A percentile compares a stretch with the other conserved stretches of the same genome.
These are phyloP conservation scores for Tinea trinotella DNA, from an alignment of 2,888 invertebrate species.

Conservation along the genomic window DNA sequence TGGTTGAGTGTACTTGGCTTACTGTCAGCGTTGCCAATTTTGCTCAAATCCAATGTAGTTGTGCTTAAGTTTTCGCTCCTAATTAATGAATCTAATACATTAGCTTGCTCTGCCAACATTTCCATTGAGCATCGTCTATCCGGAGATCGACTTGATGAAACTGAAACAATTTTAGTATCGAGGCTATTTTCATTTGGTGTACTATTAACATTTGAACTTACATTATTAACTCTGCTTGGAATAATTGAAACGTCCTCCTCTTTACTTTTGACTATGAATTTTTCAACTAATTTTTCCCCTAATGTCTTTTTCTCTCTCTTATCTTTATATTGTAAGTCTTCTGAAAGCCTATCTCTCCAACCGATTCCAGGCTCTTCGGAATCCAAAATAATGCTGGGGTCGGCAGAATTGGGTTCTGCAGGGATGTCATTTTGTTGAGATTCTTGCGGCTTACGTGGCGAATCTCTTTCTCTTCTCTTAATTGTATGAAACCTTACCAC, in stretches of 20 bases:
- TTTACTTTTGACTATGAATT: conserved; percentile 78
- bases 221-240: conserved; percentile 15
- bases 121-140: conserved; percentile 72
- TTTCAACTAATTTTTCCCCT: conserved; percentile 83
- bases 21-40: conserved; percentile 39
- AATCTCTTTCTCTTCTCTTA: conserved; percentile 61
- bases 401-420: conserved; percentile 21
- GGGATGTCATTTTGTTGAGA: conserved; percentile 20
- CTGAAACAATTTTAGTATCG: conserved; percentile 22
- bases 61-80: conserved; percentile 67
- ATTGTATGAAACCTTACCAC: conserved; percentile 83
- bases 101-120: conserved; percentile 70
- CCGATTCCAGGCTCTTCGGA: conserved; percentile 26
- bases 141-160: conserved; percentile 35
- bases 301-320: conserved; percentile 76
- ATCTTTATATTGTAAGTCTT: conserved; percentile 65
- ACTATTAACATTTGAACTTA: conserved; percentile 19
- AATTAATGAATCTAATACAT: conserved; percentile 64
- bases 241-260: conserved; percentile 38
- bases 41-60: conserved; percentile 54
- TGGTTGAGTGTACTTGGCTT: conserved; percentile 22
- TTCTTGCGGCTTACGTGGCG: conserved; percentile 48
- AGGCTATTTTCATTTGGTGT: conserved; percentile 19
- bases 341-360: conserved; percentile 77
- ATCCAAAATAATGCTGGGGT: conserved; percentile 16